A percentile compares a stretch with the other conserved stretches of the same genome.
Evolutionary conservation across 1,140 invertebrate species (phyloP).

Genomic region (Cecropterus lyciades): DNA sequence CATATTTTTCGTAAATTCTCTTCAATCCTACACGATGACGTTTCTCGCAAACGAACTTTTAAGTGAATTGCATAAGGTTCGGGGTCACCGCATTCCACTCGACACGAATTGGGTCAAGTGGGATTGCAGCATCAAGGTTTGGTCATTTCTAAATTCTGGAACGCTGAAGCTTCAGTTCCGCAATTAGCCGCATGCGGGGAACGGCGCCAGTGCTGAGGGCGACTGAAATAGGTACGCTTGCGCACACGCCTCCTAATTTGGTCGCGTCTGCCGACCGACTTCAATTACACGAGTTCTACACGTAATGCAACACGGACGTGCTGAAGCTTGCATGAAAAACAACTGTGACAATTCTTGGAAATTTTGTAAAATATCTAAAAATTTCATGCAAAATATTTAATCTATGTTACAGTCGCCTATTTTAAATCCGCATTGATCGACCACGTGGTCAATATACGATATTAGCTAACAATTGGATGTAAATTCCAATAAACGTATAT

Average conservation of each 20-base stretch:
- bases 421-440: no score
- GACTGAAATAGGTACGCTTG: slow-evolving; percentile 72
- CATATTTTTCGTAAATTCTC: slow-evolving; percentile 3
- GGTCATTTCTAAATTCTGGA: slow-evolving; percentile 15
- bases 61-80: slow-evolving; percentile 11
- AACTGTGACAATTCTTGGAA: no score
- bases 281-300: slow-evolving; percentile 62
- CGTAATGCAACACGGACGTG: slow-evolving; percentile 40
- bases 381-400: no score
- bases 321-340: background rate
- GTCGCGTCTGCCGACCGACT: slow-evolving; percentile 53
- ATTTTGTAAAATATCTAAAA: no score
- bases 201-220: slow-evolving; percentile 42
- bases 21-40: background rate
- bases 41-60: slow-evolving; percentile 3
- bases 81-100: slow-evolving; percentile 20
- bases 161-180: slow-evolving; percentile 48
- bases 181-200: slow-evolving; percentile 57
- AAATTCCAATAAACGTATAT: no score
- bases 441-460: no score
- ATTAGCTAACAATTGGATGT: no score
- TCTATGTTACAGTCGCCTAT: no score
- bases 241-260: slow-evolving; percentile 76
- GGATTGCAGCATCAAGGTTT: slow-evolving; percentile 18
- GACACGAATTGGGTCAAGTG: slow-evolving; percentile 34